Conservation (phyloP, 1,140 invertebrate species). For the Aphidius ervi region DNA sequence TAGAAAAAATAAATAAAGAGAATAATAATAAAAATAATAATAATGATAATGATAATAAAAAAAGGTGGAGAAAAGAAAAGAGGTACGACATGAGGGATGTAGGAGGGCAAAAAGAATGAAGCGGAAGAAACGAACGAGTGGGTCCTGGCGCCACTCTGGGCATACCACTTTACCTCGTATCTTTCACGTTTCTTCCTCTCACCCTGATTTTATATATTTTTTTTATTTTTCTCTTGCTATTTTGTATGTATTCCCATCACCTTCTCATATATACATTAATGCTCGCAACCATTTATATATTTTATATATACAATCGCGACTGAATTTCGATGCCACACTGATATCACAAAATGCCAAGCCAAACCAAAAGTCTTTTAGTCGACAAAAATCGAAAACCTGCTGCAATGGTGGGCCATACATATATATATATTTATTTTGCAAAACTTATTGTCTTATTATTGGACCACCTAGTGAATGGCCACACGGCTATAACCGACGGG, state of each 20-base stretch:
- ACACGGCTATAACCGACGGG: background rate
- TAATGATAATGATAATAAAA: background rate
- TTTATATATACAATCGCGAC: constrained; percentile 16
- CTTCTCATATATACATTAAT: constrained; percentile 18
- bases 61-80: constrained; percentile 2
- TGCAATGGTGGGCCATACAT: background rate
- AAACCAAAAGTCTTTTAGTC: constrained; percentile 23
- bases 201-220: constrained; percentile 6
- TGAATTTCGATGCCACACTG: constrained; percentile 44
- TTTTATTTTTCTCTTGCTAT: constrained; percentile 27
- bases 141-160: constrained; percentile 48
- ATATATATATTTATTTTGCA: constrained; percentile 17
- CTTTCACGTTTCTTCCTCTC: too few species aligned
- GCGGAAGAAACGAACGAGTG: constrained; percentile 35
- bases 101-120: constrained; percentile 21
- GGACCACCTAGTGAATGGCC: constrained; percentile 45
- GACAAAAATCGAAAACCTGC: background rate
- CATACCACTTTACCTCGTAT: constrained; percentile 29
- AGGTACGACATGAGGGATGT: constrained; percentile 9
- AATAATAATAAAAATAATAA: constrained; percentile 39
- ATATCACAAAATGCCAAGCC: constrained; percentile 28
- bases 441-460: constrained; percentile 50
- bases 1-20: constrained; percentile 17
- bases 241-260: constrained; percentile 24
- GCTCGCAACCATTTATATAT: constrained; percentile 15